Conservation (phyloP, 2,888 invertebrate species). For the Lithodes maja region DNA sequence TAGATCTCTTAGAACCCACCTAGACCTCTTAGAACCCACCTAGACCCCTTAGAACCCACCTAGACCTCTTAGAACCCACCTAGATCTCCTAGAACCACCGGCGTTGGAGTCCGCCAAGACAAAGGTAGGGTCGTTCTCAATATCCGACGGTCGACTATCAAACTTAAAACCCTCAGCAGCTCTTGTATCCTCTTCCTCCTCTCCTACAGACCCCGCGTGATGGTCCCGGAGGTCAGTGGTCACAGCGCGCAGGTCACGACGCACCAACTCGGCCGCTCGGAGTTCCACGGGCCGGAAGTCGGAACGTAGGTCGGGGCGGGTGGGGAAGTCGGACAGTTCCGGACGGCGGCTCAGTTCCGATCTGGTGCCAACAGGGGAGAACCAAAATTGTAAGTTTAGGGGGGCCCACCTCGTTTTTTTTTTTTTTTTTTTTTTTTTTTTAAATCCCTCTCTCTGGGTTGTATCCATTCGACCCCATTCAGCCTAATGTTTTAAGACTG, state of each 20-base stretch:
- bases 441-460: too few species aligned
- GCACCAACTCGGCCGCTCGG: constrained; percentile 21
- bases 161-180: neutral
- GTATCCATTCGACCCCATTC: too few species aligned
- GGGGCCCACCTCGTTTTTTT: neutral
- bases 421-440: too few species aligned
- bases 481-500: too few species aligned
- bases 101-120: constrained; percentile 43
- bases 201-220: constrained; percentile 17
- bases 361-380: neutral
- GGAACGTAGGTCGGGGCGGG: constrained; percentile 20
- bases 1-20: too few species aligned
- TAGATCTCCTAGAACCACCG: constrained; percentile 35
- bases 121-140: constrained; percentile 61
- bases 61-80: too few species aligned
- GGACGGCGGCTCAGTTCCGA: constrained; percentile 36
- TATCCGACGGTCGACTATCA: constrained; percentile 48
- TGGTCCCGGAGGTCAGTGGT: constrained; percentile 22
- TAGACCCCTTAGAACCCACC: too few species aligned
- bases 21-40: too few species aligned
- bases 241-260: constrained; percentile 38
- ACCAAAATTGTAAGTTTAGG: too few species aligned
- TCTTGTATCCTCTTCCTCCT: neutral
- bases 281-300: constrained; percentile 47
- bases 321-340: constrained; percentile 32